Conservation (phyloP, 2,113 vertebrate genomes). For the Myotis lucifugus region DNA sequence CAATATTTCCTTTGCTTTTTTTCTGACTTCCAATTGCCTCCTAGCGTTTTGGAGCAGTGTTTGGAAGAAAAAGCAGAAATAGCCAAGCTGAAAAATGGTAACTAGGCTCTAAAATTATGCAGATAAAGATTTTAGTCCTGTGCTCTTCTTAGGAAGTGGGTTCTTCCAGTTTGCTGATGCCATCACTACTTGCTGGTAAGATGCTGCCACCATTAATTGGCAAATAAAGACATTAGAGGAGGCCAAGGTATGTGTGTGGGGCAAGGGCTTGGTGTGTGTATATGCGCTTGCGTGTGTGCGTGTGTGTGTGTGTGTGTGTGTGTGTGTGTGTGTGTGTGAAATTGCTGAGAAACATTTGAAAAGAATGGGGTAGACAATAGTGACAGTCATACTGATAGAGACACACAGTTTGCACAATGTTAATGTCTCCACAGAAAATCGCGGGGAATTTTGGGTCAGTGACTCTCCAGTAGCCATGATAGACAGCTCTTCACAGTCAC, state of each 20-base stretch:
- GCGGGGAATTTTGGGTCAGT: not conserved
- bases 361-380: not conserved
- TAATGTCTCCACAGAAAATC: not conserved
- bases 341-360: not conserved
- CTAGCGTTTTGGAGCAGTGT: not conserved
- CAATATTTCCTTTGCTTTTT: not conserved
- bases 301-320: not conserved
- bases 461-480: fast-evolving
- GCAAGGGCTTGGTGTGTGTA: not conserved
- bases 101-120: not conserved
- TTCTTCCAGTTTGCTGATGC: not conserved
- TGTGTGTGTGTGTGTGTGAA: not conserved
- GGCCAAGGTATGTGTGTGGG: too few species aligned
- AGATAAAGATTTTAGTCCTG: not conserved
- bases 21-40: not conserved
- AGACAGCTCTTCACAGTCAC: fast-evolving
- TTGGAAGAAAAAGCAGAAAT: not conserved
- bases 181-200: not conserved
- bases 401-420: not conserved
- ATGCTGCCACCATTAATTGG: not conserved
- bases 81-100: not conserved
- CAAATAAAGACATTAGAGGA: not conserved
- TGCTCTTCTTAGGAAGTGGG: not conserved
- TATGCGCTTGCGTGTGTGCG: too few species aligned
- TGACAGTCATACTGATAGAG: not conserved